Percentiles rank a stretch among this genome's conserved stretches.
These are phyloP conservation scores for Ataeniobius toweri DNA, from an alignment of 2,797 vertebrate species.

Conservation along the genomic window DNA sequence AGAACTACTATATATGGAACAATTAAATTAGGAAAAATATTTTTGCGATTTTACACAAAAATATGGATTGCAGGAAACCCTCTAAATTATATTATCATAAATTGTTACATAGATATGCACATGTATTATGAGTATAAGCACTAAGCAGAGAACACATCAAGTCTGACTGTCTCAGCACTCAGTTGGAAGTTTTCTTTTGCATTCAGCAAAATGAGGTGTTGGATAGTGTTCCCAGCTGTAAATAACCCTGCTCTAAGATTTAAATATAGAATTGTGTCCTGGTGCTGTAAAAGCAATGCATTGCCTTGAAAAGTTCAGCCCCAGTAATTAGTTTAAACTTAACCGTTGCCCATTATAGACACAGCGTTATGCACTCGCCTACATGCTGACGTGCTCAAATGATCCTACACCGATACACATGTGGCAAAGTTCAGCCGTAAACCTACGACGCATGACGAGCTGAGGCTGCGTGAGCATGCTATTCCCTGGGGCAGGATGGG, in stretches of 20 bases:
- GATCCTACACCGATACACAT: conserved; percentile 81
- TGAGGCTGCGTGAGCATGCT: conserved; percentile 60
- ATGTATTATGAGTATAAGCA: not conserved
- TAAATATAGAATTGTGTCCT: conserved; percentile 78
- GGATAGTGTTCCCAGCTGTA: conserved; percentile 82
- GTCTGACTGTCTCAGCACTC: conserved; percentile 43
- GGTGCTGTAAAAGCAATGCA: conserved; percentile 76
- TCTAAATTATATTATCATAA: not conserved
- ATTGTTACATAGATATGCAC: not conserved
- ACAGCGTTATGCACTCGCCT: conserved; percentile 30
- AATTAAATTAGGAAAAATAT: not conserved
- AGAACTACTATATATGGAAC: too few species aligned
- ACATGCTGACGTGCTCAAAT: conserved; percentile 67
- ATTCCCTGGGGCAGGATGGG: conserved; percentile 25
- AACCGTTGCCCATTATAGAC: conserved; percentile 68
- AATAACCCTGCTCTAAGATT: conserved; percentile 77
- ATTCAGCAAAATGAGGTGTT: conserved; percentile 71
- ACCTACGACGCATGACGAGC: conserved; percentile 61
- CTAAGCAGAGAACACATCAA: conserved; percentile 12
- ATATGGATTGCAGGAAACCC: too few species aligned
- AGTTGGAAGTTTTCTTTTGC: conserved; percentile 65
- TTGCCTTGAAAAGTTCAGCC: conserved; percentile 80
- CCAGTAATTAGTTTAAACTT: conserved; percentile 81
- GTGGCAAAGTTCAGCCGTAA: conserved; percentile 44
- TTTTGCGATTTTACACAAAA: not conserved